These are phyloP conservation scores for Dyspetes luteomarginatus DNA, from an alignment of 2,888 invertebrate genomes.

Conservation along the genomic window DNA sequence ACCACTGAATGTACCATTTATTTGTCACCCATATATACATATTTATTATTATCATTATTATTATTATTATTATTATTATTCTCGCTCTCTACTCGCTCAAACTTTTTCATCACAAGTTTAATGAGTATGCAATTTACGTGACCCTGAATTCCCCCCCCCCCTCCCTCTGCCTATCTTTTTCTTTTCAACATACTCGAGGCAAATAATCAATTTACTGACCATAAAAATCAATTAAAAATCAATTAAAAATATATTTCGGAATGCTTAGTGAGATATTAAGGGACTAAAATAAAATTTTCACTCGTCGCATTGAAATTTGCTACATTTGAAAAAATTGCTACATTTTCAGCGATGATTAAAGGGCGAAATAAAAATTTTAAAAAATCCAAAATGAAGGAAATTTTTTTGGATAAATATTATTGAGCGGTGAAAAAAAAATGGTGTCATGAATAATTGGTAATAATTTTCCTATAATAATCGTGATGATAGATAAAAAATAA, in stretches of 20 bases:
- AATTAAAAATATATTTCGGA: too few species aligned
- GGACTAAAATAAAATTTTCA: too few species aligned
- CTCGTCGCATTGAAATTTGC: too few species aligned
- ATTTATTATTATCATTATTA: neutral
- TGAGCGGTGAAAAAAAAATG: neutral
- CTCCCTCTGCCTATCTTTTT: neutral
- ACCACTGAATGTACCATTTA: constrained; percentile 67
- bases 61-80: neutral
- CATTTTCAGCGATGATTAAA: too few species aligned
- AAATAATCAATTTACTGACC: neutral
- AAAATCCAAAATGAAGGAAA: neutral
- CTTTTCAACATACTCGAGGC: neutral
- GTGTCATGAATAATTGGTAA: constrained; percentile 22
- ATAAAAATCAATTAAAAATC: neutral
- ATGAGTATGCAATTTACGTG: constrained; percentile 41
- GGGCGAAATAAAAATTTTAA: neutral
- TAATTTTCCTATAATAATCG: neutral
- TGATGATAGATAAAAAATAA: constrained; percentile 2
- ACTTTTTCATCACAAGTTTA: constrained; percentile 31
- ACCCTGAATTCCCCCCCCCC: neutral
- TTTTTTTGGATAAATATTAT: neutral
- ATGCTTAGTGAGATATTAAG: too few species aligned
- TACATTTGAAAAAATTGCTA: too few species aligned
- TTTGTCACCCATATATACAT: constrained; percentile 50
- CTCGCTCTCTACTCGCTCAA: constrained; percentile 50